Evolutionary conservation across 2,888 invertebrate species (phyloP).

Genomic region (Griposia aprilina): DNA sequence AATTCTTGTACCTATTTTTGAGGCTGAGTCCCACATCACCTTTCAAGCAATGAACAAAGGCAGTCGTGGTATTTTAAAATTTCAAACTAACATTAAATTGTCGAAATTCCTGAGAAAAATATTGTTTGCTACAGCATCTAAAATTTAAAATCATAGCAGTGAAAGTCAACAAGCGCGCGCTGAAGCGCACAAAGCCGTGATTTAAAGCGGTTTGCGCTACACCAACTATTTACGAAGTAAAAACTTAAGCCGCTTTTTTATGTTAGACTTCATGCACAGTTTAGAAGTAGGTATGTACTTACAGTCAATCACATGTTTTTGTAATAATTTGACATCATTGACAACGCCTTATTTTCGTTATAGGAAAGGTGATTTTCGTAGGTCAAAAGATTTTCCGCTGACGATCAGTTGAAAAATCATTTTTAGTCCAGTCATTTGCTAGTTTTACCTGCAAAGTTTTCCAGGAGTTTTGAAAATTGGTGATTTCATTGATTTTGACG

Average conservation of each 20-base stretch:
- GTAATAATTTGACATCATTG: not conserved
- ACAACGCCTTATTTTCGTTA: not conserved
- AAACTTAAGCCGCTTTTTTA: conserved; percentile 39
- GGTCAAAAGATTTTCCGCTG: not conserved
- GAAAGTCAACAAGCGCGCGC: conserved; percentile 19
- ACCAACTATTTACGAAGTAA: conserved; percentile 45
- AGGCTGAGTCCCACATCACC: not conserved
- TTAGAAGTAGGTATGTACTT: not conserved
- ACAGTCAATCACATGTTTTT: not conserved
- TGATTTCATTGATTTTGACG: no score
- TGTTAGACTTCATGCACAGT: conserved; percentile 3
- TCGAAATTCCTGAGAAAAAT: not conserved
- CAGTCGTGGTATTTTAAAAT: not conserved
- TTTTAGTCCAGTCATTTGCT: no score
- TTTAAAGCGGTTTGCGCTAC: conserved; percentile 43
- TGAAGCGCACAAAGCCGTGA: conserved; percentile 36
- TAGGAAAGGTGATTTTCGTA: not conserved
- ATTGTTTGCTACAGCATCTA: not conserved
- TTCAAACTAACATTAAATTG: not conserved
- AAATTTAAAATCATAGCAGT: conserved; percentile 37
- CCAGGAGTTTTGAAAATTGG: no score
- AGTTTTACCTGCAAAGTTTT: no score
- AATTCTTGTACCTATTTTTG: no score
- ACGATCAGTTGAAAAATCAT: no score
- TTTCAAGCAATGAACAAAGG: not conserved